Percentiles rank a stretch among this genome's conserved stretches.
phyloP scores from a whole-genome alignment of 2,113 vertebrate genomes.

The Oryzias javanicus region DNA sequence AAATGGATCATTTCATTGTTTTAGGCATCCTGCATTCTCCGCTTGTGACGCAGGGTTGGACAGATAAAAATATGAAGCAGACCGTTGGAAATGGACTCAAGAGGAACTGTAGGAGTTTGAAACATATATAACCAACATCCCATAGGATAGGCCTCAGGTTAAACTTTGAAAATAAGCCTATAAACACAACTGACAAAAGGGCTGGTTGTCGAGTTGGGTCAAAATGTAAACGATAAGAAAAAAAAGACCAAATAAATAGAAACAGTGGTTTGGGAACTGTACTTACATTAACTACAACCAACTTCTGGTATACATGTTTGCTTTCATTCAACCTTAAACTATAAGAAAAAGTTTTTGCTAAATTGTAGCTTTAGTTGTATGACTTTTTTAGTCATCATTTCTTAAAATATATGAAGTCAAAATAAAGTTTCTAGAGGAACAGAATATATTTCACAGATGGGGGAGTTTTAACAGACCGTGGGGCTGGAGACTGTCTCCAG shows the following conservation, averaged over 20 bases:
- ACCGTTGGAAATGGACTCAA: background rate
- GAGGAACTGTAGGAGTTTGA: background rate
- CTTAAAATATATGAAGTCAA: background rate
- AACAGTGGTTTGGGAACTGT: no score
- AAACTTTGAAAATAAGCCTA: no score
- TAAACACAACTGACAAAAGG: no score
- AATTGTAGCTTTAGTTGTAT: background rate
- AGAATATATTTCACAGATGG: conserved; percentile 18
- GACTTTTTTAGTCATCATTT: background rate
- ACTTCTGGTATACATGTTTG: no score
- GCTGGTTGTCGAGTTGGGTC: no score
- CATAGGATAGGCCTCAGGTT: no score
- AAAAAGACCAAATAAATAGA: no score
- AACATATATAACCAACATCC: background rate
- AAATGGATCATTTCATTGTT: background rate
- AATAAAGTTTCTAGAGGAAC: background rate
- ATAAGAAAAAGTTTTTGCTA: no score
- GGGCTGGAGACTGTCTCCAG: conserved; percentile 20
- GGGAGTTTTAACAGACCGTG: conserved; percentile 37
- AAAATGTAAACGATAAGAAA: no score
- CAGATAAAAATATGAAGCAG: background rate
- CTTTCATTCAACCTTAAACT: no score
- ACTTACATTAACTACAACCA: no score
- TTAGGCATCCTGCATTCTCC: background rate
- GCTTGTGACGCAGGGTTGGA: background rate